phyloP scores from a whole-genome alignment of 2,797 vertebrate genomes.

The Lophotriccus pileatus region DNA sequence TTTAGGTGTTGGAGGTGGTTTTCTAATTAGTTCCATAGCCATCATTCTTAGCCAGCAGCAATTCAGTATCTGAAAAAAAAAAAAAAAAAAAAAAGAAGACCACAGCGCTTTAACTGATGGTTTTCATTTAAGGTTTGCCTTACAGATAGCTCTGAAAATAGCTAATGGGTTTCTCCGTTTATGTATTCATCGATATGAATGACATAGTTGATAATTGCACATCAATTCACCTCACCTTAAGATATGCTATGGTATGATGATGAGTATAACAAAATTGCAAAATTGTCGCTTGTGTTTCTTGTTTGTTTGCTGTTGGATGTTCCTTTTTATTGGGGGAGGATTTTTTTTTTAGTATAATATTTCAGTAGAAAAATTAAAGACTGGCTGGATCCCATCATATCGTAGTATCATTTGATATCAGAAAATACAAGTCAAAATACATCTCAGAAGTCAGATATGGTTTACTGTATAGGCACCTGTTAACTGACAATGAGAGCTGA shows the following conservation, averaged over 20 bases:
- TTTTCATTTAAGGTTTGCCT: background rate
- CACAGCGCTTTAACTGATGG: background rate
- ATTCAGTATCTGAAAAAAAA: background rate
- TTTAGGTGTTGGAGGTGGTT: background rate
- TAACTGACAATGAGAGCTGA: slow-evolving; percentile 30
- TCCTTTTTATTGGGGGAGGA: background rate
- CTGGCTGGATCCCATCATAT: background rate
- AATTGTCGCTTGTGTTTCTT: background rate
- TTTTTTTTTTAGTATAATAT: background rate
- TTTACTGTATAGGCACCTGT: slow-evolving; percentile 3
- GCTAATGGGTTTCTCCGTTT: background rate
- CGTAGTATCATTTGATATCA: background rate
- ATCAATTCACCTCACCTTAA: background rate
- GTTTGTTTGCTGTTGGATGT: fast-evolving
- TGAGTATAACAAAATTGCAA: background rate
- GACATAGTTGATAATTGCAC: background rate
- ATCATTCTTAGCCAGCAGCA: background rate
- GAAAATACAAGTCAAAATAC: background rate
- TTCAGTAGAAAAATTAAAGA: background rate
- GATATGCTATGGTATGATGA: background rate
- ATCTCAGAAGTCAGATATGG: background rate
- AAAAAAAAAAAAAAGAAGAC: no score
- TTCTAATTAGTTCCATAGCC: background rate
- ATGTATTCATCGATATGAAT: background rate
- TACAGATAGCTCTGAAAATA: background rate